Conservation (phyloP, 2,888 invertebrate species). For the Matsumyia berberina region DNA sequence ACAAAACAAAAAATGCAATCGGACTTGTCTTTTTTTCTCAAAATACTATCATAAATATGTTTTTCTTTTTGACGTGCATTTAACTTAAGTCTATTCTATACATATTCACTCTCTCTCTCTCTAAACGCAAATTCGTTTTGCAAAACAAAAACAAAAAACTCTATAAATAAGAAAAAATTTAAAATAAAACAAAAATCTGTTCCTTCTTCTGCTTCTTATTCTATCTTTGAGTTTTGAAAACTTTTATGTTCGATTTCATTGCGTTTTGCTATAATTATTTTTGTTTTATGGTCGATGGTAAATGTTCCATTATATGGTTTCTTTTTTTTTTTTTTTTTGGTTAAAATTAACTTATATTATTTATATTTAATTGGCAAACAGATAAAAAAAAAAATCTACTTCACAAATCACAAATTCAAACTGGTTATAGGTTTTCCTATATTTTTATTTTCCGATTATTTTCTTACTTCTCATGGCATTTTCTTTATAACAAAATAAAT, state of each 20-base stretch:
- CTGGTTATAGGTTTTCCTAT: conserved; percentile 13
- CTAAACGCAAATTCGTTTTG: conserved; percentile 69
- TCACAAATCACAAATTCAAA: conserved; percentile 36
- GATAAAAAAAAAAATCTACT: conserved; percentile 14
- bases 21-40: conserved; percentile 61
- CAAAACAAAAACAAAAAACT: conserved; percentile 62
- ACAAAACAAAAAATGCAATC: conserved; percentile 60
- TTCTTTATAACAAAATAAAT: conserved; percentile 20
- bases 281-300: conserved; percentile 64
- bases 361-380: conserved; percentile 50
- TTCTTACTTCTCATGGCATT: conserved; percentile 37
- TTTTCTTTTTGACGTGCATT: conserved; percentile 62
- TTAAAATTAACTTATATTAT: conserved; percentile 43
- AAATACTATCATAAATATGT: conserved; percentile 62
- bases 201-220: conserved; percentile 65
- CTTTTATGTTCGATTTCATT: conserved; percentile 67
- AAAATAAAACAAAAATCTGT: conserved; percentile 47
- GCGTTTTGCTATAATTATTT: conserved; percentile 76
- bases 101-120: conserved; percentile 64
- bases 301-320: conserved; percentile 49
- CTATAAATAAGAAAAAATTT: conserved; percentile 48
- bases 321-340: conserved; percentile 47
- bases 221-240: conserved; percentile 70
- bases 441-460: conserved; percentile 29
- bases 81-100: conserved; percentile 64